phyloP scores from a whole-genome alignment of 2,797 vertebrate genomes.

The Sebastes trivittatus region DNA sequence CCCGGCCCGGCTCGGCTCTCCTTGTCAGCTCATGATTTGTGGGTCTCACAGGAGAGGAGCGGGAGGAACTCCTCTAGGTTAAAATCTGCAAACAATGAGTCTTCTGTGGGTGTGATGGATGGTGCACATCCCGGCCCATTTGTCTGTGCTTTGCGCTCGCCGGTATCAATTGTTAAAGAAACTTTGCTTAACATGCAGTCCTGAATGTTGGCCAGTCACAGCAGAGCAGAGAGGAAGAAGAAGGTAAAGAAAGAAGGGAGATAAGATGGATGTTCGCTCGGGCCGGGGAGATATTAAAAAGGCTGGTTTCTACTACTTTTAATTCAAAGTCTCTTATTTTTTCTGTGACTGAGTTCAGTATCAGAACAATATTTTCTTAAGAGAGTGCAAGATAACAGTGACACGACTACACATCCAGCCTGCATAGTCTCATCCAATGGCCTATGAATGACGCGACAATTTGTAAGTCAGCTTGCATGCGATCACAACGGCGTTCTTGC shows the following conservation, averaged over 20 bases:
- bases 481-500: no score
- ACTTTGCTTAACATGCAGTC: conserved; percentile 74
- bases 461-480: no score
- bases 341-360: no score
- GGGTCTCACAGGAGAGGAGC: conserved; percentile 66
- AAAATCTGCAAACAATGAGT: conserved; percentile 82
- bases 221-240: conserved; percentile 19
- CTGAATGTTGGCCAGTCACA: conserved; percentile 53
- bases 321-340: neutral
- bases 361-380: neutral
- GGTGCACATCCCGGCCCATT: conserved; percentile 62
- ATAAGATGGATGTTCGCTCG: conserved; percentile 34
- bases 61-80: conserved; percentile 75
- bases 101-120: conserved; percentile 64
- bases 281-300: neutral
- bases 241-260: conserved; percentile 6
- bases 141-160: conserved; percentile 70
- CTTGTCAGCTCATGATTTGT: conserved; percentile 70
- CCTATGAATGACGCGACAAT: no score
- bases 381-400: neutral
- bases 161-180: conserved; percentile 68
- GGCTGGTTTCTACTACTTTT: neutral
- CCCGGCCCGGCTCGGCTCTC: neutral
- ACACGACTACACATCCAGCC: neutral
- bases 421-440: no score